Conservation (phyloP, 2,888 invertebrate genomes). For the Toxonevra muliebris region DNA sequence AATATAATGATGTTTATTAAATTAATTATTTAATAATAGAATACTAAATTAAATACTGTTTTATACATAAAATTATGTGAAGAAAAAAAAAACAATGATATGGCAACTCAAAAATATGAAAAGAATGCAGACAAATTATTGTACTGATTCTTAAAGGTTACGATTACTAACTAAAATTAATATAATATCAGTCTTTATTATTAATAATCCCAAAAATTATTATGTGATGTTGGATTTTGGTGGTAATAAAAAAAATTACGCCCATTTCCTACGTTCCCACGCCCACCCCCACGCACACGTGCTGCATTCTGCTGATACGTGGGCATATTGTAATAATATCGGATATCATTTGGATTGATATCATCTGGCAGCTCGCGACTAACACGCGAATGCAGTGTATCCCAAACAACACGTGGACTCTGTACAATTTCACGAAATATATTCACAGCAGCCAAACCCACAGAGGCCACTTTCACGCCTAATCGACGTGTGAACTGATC, state of each 20-base stretch:
- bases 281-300: neutral
- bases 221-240: slow-evolving; percentile 23
- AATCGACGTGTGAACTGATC: slow-evolving; percentile 49
- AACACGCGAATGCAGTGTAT: slow-evolving; percentile 49
- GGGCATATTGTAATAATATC: slow-evolving; percentile 20
- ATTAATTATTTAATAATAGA: neutral
- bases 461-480: slow-evolving; percentile 60
- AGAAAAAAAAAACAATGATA: too few species aligned
- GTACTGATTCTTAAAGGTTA: too few species aligned
- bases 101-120: too few species aligned
- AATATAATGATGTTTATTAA: neutral
- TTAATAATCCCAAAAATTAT: slow-evolving; percentile 38
- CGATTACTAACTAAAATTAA: too few species aligned
- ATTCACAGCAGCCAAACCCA: slow-evolving; percentile 60
- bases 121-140: too few species aligned
- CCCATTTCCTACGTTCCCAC: neutral
- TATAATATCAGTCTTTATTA: slow-evolving; percentile 27
- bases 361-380: slow-evolving; percentile 45
- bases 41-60: too few species aligned
- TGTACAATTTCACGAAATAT: slow-evolving; percentile 59
- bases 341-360: slow-evolving; percentile 9
- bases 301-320: slow-evolving; percentile 16
- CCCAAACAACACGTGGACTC: slow-evolving; percentile 50
- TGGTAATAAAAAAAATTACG: slow-evolving; percentile 28
- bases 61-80: too few species aligned